Evolutionary conservation across 1,140 invertebrate genomes (phyloP).

Genomic region (Reticulitermes speratus): DNA sequence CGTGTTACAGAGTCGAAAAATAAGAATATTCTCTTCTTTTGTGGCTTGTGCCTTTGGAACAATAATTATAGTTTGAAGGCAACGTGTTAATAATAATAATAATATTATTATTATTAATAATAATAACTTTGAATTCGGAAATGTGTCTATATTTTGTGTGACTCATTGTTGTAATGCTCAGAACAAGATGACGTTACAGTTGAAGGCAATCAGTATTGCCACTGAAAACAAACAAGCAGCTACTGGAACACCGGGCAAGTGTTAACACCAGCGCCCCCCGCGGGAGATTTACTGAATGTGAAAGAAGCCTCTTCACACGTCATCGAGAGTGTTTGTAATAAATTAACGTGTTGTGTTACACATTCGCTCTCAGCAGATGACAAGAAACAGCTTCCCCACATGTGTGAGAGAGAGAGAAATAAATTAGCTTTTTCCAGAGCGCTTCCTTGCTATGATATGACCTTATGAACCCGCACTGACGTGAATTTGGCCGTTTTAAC

Average conservation of each 20-base stretch:
- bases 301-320: slow-evolving; percentile 21
- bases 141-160: neutral
- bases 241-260: slow-evolving; percentile 1
- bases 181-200: neutral
- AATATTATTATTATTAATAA: too few relatives aligned
- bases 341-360: slow-evolving; percentile 23
- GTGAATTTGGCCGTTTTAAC: too few relatives aligned
- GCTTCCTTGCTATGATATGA: too few relatives aligned
- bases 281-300: slow-evolving; percentile 16
- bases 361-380: neutral
- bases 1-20: too few relatives aligned
- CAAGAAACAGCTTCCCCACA: neutral
- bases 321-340: slow-evolving; percentile 32
- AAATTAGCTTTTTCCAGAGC: neutral
- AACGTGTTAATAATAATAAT: too few relatives aligned
- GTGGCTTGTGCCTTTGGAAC: too few relatives aligned
- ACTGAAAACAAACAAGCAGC: neutral
- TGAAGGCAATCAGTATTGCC: neutral
- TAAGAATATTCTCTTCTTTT: too few relatives aligned
- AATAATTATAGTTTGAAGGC: too few relatives aligned
- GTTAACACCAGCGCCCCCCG: neutral
- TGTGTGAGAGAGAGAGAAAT: neutral
- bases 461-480: too few relatives aligned
- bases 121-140: neutral
- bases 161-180: neutral